phyloP scores from a whole-genome alignment of 1,140 invertebrate species.

The Oncopeltus fasciatus region DNA sequence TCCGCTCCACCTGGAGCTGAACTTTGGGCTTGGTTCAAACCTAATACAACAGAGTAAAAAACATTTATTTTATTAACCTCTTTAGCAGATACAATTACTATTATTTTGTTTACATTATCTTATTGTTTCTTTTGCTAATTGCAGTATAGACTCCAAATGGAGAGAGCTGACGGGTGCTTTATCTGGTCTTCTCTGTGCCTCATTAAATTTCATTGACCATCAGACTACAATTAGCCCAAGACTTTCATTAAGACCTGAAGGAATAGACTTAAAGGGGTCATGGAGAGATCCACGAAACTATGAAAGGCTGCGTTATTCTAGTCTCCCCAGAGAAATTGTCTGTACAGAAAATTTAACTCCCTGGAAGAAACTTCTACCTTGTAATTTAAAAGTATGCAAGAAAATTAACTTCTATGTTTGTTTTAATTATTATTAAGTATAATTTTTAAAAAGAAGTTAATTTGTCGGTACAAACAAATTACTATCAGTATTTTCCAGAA shows the following conservation, averaged over 20 bases:
- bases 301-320: conserved; percentile 61
- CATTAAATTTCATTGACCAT: conserved; percentile 87
- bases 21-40: conserved; percentile 80
- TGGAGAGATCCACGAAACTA: conserved; percentile 32
- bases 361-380: conserved; percentile 92
- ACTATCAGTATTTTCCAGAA: too few species aligned
- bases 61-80: neutral
- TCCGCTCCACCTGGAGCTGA: conserved; percentile 85
- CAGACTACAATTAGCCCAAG: conserved; percentile 73
- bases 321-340: conserved; percentile 84
- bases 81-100: neutral
- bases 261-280: conserved; percentile 38
- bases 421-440: neutral
- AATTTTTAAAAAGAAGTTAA: too few species aligned
- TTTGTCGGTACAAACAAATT: too few species aligned
- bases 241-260: conserved; percentile 64
- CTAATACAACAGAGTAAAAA: conserved; percentile 33
- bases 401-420: neutral
- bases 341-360: conserved; percentile 98
- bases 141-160: conserved; percentile 67
- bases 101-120: neutral
- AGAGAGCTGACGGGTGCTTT: conserved; percentile 72
- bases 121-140: neutral
- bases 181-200: conserved; percentile 88
- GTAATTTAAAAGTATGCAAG: conserved; percentile 54